Base-by-base conservation (phyloP, 2,113 vertebrate genomes). In the Mirounga angustirostris region DNA sequence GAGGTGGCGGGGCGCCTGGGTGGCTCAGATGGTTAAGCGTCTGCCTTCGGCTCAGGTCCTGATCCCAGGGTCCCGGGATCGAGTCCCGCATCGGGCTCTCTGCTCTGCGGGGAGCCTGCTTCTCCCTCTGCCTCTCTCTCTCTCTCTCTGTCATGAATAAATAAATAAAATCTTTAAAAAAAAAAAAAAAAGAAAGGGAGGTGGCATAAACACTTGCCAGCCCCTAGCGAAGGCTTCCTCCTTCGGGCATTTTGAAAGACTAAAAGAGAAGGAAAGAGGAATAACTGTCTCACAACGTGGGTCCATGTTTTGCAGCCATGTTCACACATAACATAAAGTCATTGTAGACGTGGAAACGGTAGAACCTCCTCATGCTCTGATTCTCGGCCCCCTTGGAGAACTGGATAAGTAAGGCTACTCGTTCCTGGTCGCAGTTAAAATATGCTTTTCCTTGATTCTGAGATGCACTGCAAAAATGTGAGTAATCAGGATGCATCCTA, bases 261-360 rank as follows among this genome's bases (percentile, higher is more conserved):
- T 5, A 6, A 74, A 43, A 65, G 21, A 69, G 56, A 87, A 80
- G 4, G 24, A 19, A 12, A 69, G 54, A 40, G 7, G 11, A 61
- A 5, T 13, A 10, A 13, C 11, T 40, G 61, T 69, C 69, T 91
- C 65, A 24, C 0, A 13, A 22, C 4, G 1, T 0, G 12, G 46
- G 84, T 21, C 46, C 67, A 10, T 0, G 12, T 14, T 30, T 13
- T 30, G 73, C 33, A 93, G 22, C 13, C 46, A 0, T 0, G 4
- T 65, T 36, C 46, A 14, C 0, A 0, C 0, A 12, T 56, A 22
- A 56, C 11, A 2, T n/a, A 33, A 14, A 36, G 30, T 12, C 85
- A 50, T 1, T 0, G 1, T 7, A 58, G 40, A 54, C 28, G 5
- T 50, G 40, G 4, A 21, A 80, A 54, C 3, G 22, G 18, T 0